Evolutionary conservation across 2,888 invertebrate genomes (phyloP).

Genomic region (Parascotia fuliginaria): DNA sequence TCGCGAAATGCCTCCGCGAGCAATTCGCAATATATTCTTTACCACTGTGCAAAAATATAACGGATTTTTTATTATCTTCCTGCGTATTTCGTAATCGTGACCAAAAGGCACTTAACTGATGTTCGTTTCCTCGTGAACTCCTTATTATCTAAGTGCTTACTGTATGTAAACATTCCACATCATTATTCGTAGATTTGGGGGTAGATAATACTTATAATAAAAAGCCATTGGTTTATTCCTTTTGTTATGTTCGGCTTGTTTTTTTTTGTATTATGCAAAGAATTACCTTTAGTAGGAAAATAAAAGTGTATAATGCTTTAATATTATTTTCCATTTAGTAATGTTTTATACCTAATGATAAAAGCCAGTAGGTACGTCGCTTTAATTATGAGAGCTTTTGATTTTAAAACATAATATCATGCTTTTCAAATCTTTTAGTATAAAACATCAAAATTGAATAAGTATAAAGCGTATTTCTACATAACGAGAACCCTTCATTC

Average conservation of each 20-base stretch:
- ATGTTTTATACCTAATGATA: too few species aligned
- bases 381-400: too few species aligned
- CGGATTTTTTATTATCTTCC: slow-evolving; percentile 57
- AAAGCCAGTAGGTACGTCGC: too few species aligned
- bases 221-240: slow-evolving; percentile 3
- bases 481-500: slow-evolving; percentile 36
- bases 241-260: background rate
- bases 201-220: slow-evolving; percentile 4
- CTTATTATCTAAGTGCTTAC: slow-evolving; percentile 39
- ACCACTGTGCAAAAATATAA: slow-evolving; percentile 56
- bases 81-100: slow-evolving; percentile 41
- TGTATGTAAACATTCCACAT: slow-evolving; percentile 27
- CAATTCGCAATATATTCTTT: slow-evolving; percentile 64
- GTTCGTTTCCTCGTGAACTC: slow-evolving; percentile 30
- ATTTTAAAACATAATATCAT: too few species aligned
- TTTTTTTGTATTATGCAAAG: background rate
- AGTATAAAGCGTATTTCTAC: slow-evolving; percentile 15
- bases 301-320: too few species aligned
- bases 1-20: slow-evolving; percentile 60
- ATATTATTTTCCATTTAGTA: too few species aligned
- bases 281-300: too few species aligned
- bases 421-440: too few species aligned
- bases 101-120: slow-evolving; percentile 41
- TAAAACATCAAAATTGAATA: slow-evolving; percentile 22
- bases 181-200: slow-evolving; percentile 28